Conservation (phyloP, 2,113 vertebrate species). For the Prionailurus bengalensis region DNA sequence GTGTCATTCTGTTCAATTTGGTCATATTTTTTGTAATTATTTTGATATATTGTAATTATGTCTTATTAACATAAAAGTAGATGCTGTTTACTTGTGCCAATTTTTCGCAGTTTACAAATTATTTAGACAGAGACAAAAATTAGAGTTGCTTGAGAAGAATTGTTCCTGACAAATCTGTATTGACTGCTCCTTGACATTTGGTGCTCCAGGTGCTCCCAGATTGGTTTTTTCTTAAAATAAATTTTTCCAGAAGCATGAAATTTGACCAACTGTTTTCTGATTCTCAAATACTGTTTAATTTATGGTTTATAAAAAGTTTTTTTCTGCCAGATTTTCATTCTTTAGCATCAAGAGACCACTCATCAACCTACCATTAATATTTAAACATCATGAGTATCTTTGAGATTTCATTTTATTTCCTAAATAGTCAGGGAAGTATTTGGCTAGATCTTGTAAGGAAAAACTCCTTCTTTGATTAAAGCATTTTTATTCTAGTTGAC, state of each 20-base stretch:
- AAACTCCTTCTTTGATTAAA: background rate
- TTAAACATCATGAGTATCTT: background rate
- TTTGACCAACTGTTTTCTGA: background rate
- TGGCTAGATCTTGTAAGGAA: background rate
- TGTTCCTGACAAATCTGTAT: background rate
- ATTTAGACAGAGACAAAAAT: slow-evolving; percentile 37
- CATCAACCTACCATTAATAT: background rate
- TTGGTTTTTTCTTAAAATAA: slow-evolving; percentile 53
- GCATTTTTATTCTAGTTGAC: background rate
- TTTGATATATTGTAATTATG: slow-evolving; percentile 5
- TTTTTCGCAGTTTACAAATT: background rate
- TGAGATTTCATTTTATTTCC: background rate
- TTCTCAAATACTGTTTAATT: background rate
- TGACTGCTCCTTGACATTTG: background rate
- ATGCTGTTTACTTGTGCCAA: background rate
- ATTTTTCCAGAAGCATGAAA: slow-evolving; percentile 8
- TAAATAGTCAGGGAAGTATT: background rate
- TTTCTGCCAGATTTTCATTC: background rate
- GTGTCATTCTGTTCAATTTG: background rate
- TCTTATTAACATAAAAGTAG: background rate
- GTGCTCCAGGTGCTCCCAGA: background rate
- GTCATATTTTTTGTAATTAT: background rate
- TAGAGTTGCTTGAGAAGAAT: slow-evolving; percentile 5
- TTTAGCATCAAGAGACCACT: background rate
- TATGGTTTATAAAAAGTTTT: background rate